Conservation (phyloP, 2,888 invertebrate species). For the Philhelius pedissequus region DNA sequence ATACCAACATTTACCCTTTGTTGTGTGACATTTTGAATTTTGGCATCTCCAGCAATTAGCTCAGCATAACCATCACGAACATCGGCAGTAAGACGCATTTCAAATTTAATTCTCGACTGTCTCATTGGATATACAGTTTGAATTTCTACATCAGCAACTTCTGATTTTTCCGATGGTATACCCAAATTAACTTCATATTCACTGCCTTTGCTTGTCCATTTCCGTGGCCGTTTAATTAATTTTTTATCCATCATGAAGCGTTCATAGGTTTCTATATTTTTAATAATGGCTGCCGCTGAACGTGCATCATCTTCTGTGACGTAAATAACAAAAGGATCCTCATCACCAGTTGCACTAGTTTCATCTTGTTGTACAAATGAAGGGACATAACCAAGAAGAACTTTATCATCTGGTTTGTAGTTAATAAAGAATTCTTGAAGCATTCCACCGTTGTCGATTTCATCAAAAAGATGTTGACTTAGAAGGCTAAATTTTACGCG, state of each 20-base stretch:
- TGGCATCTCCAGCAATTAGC: slow-evolving; percentile 81
- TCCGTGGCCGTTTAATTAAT: slow-evolving; percentile 80
- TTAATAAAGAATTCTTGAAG: slow-evolving; percentile 78
- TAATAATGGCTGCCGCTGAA: slow-evolving; percentile 79
- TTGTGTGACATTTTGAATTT: slow-evolving; percentile 81
- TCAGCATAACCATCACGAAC: slow-evolving; percentile 86
- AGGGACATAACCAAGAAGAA: slow-evolving; percentile 84
- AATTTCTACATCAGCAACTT: slow-evolving; percentile 84
- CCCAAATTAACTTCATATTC: slow-evolving; percentile 82
- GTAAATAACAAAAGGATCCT: slow-evolving; percentile 86
- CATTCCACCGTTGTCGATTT: slow-evolving; percentile 79
- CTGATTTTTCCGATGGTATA: slow-evolving; percentile 80
- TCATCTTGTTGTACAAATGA: slow-evolving; percentile 80
- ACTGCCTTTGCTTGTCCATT: slow-evolving; percentile 84
- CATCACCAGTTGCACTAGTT: slow-evolving; percentile 78
- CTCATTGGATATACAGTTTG: slow-evolving; percentile 82
- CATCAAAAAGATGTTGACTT: slow-evolving; percentile 81
- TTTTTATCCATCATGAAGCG: slow-evolving; percentile 80
- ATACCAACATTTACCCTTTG: slow-evolving; percentile 81
- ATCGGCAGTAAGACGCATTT: slow-evolving; percentile 81
- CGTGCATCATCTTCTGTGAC: slow-evolving; percentile 79
- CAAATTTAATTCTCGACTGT: slow-evolving; percentile 79
- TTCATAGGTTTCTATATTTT: slow-evolving; percentile 80
- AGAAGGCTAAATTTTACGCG: slow-evolving; percentile 82
- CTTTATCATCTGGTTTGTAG: slow-evolving; percentile 77